phyloP scores from a whole-genome alignment of 2,113 vertebrate species.

The Thunnus thynnus region DNA sequence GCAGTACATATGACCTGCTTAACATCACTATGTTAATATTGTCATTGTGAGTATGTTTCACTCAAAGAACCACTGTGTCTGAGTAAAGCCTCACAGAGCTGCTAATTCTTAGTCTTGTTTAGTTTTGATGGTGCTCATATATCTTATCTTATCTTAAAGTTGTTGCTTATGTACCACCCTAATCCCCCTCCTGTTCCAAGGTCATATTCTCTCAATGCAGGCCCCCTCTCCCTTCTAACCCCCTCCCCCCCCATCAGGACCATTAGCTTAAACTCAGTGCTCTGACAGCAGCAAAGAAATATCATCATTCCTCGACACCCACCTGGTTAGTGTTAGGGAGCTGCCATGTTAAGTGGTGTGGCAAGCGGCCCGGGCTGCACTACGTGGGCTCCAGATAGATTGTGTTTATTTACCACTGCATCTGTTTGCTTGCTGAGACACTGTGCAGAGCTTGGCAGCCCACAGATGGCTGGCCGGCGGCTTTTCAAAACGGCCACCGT shows the following conservation, averaged over 20 bases:
- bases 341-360: conserved; percentile 56
- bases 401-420: conserved; percentile 76
- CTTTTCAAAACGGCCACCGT: conserved; percentile 27
- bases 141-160: neutral
- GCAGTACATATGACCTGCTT: too few species aligned
- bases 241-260: conserved; percentile 25
- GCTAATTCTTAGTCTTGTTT: too few species aligned
- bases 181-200: conserved; percentile 23
- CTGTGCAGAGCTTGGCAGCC: conserved; percentile 49
- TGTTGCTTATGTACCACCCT: neutral
- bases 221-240: neutral
- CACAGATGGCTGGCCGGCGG: conserved; percentile 69
- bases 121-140: too few species aligned
- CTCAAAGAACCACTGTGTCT: too few species aligned
- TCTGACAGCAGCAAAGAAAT: conserved; percentile 29
- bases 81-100: too few species aligned
- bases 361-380: conserved; percentile 30
- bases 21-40: too few species aligned
- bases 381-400: conserved; percentile 67
- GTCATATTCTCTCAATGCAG: conserved; percentile 34
- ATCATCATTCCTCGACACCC: conserved; percentile 44
- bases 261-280: conserved; percentile 46
- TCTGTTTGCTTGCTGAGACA: conserved; percentile 72
- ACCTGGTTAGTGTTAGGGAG: conserved; percentile 64
- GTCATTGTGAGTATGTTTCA: too few species aligned